Percentiles rank a stretch among this genome's conserved stretches.
These are phyloP conservation scores for Corvus hawaiiensis DNA, from an alignment of 2,113 vertebrate species.

Conservation along the genomic window DNA sequence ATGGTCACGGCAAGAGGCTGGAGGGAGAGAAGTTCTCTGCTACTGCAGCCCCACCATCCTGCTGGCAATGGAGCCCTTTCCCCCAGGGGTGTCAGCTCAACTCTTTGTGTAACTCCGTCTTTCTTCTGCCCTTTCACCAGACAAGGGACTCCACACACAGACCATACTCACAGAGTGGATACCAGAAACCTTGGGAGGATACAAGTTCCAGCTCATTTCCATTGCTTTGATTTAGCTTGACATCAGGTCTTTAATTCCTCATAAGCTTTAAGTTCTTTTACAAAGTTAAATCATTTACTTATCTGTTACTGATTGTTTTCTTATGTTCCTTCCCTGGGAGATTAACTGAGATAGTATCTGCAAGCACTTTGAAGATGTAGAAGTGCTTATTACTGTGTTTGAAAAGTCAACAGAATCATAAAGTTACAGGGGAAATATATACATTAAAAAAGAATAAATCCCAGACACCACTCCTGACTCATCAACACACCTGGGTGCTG, in stretches of 20 bases:
- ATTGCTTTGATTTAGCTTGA: conserved; percentile 2
- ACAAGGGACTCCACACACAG: background rate
- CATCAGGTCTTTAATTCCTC: background rate
- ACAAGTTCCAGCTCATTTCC: background rate
- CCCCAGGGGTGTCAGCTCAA: background rate
- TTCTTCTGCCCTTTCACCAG: background rate
- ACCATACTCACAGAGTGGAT: background rate
- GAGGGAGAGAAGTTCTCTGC: background rate
- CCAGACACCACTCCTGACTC: background rate
- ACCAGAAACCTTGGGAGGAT: background rate
- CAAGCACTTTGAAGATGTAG: background rate
- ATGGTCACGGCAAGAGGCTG: background rate
- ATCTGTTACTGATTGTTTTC: background rate
- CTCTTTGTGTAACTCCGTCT: fast-evolving
- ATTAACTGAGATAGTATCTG: background rate
- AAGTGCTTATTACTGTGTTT: background rate
- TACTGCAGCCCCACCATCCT: background rate
- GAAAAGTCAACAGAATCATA: background rate
- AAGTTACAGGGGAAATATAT: background rate
- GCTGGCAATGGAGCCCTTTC: background rate
- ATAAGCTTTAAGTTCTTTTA: background rate
- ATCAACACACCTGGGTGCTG: background rate
- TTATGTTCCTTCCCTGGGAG: background rate
- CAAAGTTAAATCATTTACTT: background rate
- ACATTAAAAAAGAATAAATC: background rate